Conservation (phyloP, 2,113 vertebrate genomes). For the Pithys albifrons region DNA sequence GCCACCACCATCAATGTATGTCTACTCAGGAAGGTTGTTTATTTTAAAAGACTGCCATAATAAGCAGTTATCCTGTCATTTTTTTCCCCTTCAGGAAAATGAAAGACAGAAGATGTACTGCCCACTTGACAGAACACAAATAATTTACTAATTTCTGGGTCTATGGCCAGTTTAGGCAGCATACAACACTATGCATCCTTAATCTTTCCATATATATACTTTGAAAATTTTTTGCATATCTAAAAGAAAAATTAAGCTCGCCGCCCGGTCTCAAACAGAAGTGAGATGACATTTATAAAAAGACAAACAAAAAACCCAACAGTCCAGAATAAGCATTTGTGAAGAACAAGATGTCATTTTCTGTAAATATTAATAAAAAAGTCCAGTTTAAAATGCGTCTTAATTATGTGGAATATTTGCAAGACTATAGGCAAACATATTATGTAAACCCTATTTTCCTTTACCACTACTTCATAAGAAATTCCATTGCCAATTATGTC, state of each 20-base stretch:
- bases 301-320: not conserved
- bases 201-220: fast-evolving
- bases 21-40: not conserved
- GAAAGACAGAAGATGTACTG: not conserved
- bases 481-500: not conserved
- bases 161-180: not conserved
- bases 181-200: not conserved
- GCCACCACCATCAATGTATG: not conserved
- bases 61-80: not conserved
- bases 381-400: not conserved
- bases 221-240: not conserved
- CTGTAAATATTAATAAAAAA: not conserved
- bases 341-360: not conserved
- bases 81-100: not conserved
- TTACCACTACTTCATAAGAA: not conserved
- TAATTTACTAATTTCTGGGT: not conserved
- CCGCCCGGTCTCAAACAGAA: not conserved
- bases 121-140: not conserved
- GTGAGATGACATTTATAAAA: not conserved
- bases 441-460: not conserved
- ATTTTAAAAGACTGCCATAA: not conserved
- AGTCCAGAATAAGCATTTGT: not conserved
- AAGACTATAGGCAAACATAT: not conserved
- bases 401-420: not conserved
- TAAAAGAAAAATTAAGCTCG: not conserved